Conservation (phyloP, 2,797 vertebrate genomes). For the Peromyscus eremicus region DNA sequence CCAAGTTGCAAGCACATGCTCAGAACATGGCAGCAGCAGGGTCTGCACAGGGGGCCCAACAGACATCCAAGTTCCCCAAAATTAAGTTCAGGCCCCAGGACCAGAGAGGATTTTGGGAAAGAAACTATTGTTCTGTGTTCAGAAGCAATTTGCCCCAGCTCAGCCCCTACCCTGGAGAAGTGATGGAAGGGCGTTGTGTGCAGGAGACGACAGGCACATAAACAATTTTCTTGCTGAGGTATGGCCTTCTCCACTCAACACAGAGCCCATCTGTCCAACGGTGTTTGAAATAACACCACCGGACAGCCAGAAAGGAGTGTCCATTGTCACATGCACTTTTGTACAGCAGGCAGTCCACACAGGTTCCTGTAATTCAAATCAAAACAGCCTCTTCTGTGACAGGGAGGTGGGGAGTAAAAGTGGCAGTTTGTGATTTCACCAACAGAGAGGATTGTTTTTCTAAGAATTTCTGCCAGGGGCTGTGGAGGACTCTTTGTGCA, state of each 20-base stretch:
- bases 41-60: background rate
- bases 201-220: background rate
- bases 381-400: conserved; percentile 63
- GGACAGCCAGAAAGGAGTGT: conserved; percentile 18
- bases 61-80: background rate
- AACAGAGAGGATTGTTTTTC: conserved; percentile 69
- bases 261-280: conserved; percentile 67
- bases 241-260: conserved; percentile 13
- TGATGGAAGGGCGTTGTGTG: background rate
- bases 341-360: conserved; percentile 17
- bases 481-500: conserved; percentile 57
- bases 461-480: conserved; percentile 67
- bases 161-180: background rate
- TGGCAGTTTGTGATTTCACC: conserved; percentile 52
- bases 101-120: background rate
- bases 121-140: background rate
- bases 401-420: conserved; percentile 48
- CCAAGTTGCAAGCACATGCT: background rate
- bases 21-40: background rate
- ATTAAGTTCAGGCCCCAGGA: background rate
- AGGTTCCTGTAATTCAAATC: conserved; percentile 67
- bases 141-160: background rate
- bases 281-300: conserved; percentile 70
- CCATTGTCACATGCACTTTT: conserved; percentile 68
- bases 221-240: background rate